A percentile compares a stretch with the other conserved stretches of the same genome.
These are phyloP conservation scores for Seriola aureovittata DNA, from an alignment of 2,113 vertebrate genomes.

Conservation along the genomic window DNA sequence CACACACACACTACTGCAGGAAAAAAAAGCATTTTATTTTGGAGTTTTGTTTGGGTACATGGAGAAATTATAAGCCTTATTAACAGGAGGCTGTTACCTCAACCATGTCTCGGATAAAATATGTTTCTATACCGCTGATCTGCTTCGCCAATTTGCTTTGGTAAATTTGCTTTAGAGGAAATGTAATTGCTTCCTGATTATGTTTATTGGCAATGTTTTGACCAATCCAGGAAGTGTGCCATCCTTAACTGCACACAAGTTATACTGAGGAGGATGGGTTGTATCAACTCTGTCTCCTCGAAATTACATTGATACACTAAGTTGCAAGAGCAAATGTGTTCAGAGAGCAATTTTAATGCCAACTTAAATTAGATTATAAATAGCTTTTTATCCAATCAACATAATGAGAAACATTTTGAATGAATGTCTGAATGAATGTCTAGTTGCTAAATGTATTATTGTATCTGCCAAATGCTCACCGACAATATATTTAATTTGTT, in stretches of 20 bases:
- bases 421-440: background rate
- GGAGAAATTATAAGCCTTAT: too few species aligned
- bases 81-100: too few species aligned
- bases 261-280: background rate
- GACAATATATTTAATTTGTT: background rate
- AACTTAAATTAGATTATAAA: background rate
- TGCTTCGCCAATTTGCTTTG: constrained; percentile 1
- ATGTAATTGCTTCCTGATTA: constrained; percentile 19
- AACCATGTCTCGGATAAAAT: background rate
- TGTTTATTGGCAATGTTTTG: constrained; percentile 3
- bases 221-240: constrained; percentile 16
- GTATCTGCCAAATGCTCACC: background rate
- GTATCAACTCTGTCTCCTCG: background rate
- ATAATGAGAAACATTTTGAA: background rate
- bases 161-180: background rate
- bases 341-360: background rate
- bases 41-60: too few species aligned
- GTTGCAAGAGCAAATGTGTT: background rate
- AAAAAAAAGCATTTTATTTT: too few species aligned
- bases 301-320: background rate
- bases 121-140: background rate
- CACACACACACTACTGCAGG: too few species aligned
- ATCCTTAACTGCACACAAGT: background rate
- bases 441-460: background rate
- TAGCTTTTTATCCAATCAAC: background rate